Evolutionary conservation across 2,888 invertebrate species (phyloP).

Genomic region (Pardosa pseudoannulata): DNA sequence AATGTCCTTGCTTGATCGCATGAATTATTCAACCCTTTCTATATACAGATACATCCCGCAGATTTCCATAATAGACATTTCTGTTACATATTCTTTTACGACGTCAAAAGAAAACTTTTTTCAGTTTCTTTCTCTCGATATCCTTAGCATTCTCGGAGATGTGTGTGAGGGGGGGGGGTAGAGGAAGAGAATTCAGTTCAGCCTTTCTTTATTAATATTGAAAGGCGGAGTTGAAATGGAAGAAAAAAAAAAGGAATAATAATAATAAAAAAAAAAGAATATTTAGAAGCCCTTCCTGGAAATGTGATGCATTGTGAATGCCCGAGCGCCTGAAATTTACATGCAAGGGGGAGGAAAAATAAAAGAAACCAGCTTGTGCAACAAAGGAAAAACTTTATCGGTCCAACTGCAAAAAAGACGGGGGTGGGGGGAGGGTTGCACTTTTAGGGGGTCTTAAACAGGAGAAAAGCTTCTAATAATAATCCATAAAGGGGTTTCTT

Average conservation of each 20-base stretch:
- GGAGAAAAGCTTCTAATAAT: conserved; percentile 30
- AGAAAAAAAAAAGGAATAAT: not conserved
- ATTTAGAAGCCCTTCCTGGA: not conserved
- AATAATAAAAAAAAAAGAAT: not conserved
- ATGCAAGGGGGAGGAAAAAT: not conserved
- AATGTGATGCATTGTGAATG: conserved; percentile 6
- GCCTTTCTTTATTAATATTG: not conserved
- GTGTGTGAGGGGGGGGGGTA: no score
- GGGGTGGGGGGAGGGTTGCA: not conserved
- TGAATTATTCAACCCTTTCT: no score
- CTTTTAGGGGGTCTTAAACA: conserved; percentile 14
- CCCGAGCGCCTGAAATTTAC: not conserved
- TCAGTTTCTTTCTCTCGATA: no score
- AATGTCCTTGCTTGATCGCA: no score
- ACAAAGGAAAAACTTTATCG: conserved; percentile 12
- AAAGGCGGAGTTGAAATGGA: not conserved
- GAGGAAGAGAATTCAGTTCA: not conserved
- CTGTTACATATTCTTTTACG: no score
- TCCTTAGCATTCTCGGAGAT: not conserved
- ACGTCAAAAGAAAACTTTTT: no score
- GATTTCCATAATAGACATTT: no score
- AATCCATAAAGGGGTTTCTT: conserved; percentile 16
- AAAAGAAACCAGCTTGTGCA: conserved; percentile 10
- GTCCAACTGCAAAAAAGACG: not conserved
- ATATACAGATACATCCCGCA: no score